Conservation (phyloP, 2,797 vertebrate genomes). For the Sandelia bainsii region DNA sequence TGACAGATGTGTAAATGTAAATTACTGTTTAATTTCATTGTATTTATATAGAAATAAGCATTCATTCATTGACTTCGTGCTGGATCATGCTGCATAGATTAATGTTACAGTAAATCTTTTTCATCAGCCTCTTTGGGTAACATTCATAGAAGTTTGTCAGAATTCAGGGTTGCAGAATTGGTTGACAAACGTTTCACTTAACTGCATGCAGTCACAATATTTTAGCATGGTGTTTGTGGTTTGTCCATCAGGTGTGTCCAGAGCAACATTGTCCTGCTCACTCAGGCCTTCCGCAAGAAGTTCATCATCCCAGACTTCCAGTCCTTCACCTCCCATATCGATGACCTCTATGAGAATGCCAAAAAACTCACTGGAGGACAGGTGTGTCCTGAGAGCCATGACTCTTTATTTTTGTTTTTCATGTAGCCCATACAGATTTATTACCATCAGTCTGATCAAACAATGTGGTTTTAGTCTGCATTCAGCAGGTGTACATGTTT, state of each 20-base stretch:
- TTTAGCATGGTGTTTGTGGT: conserved; percentile 71
- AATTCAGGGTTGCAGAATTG: conserved; percentile 41
- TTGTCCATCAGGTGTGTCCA: conserved; percentile 93
- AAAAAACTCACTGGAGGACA: conserved; percentile 93
- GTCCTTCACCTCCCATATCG: conserved; percentile 95
- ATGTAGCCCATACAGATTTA: conserved; percentile 39
- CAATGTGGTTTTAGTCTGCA: conserved; percentile 18
- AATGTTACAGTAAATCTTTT: conserved; percentile 37
- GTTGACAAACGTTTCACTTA: conserved; percentile 61
- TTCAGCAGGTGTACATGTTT: conserved; percentile 15
- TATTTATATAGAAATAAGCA: too few species aligned
- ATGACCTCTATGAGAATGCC: conserved; percentile 93
- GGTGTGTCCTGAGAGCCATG: conserved; percentile 81
- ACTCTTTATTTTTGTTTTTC: conserved; percentile 16
- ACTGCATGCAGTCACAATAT: conserved; percentile 58
- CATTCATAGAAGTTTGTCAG: conserved; percentile 70
- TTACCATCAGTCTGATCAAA: conserved; percentile 28
- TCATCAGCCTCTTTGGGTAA: conserved; percentile 38
- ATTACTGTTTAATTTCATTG: too few species aligned
- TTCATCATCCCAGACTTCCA: conserved; percentile 99
- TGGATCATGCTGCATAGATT: conserved; percentile 11
- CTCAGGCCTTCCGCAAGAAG: conserved; percentile 98
- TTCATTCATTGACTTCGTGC: conserved; percentile 37
- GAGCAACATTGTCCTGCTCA: conserved; percentile 98
- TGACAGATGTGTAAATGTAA: too few species aligned